A percentile compares a stretch with the other conserved stretches of the same genome.
These are phyloP conservation scores for Neolamprologus modestus DNA, from an alignment of 2,113 vertebrate species.

Conservation along the genomic window DNA sequence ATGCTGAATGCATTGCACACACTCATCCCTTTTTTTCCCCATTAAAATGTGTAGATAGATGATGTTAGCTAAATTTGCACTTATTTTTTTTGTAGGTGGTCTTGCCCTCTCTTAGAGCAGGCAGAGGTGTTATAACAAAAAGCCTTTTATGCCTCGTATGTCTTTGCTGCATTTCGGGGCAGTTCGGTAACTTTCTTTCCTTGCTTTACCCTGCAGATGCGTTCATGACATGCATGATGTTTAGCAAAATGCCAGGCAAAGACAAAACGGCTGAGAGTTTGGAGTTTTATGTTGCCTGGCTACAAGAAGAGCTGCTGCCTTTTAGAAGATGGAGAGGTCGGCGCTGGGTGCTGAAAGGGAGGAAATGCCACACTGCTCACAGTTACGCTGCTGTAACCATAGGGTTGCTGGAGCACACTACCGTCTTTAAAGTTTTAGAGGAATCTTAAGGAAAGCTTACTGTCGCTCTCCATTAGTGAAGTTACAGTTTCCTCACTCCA, in stretches of 20 bases:
- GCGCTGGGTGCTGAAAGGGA: neutral
- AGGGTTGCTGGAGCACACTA: neutral
- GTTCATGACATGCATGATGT: neutral
- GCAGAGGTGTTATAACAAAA: neutral
- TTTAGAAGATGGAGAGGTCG: neutral
- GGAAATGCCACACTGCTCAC: neutral
- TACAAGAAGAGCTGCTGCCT: neutral
- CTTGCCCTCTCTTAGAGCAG: neutral
- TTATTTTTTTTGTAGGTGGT: neutral
- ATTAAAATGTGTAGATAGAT: neutral
- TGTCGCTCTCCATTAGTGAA: neutral
- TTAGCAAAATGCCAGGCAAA: neutral
- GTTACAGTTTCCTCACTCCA: neutral
- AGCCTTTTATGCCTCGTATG: neutral
- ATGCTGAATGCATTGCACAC: neutral
- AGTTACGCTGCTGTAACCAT: neutral
- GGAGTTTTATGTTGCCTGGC: neutral
- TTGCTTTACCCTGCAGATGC: neutral
- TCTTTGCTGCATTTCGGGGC: neutral
- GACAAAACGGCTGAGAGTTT: neutral
- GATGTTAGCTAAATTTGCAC: neutral
- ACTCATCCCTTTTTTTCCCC: accelerated
- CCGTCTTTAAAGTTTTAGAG: neutral
- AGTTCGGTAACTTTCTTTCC: neutral
- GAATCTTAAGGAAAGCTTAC: neutral